These are phyloP conservation scores for Sebastes vulpes DNA, from an alignment of 2,797 vertebrate genomes.

Conservation along the genomic window DNA sequence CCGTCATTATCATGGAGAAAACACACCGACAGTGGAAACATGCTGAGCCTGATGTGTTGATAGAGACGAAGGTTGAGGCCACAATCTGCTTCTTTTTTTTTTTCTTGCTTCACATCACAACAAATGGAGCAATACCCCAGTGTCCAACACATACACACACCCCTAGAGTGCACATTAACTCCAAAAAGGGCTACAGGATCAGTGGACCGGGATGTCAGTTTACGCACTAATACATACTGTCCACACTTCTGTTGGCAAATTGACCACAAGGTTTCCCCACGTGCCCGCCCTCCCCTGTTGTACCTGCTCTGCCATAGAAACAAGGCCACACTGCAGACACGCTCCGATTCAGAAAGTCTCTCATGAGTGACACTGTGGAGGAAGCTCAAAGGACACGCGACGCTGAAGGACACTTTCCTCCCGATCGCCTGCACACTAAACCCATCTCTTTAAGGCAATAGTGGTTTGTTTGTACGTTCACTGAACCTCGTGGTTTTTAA, in stretches of 20 bases:
- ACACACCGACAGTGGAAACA: conserved; percentile 11
- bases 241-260: conserved; percentile 25
- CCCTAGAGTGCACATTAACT: conserved; percentile 62
- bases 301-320: conserved; percentile 9
- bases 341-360: neutral
- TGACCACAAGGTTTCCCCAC: neutral
- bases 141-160: conserved; percentile 23
- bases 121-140: conserved; percentile 70
- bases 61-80: neutral
- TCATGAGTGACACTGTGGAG: conserved; percentile 4
- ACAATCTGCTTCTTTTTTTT: neutral
- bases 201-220: conserved; percentile 63
- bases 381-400: conserved; percentile 12
- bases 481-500: conserved; percentile 17
- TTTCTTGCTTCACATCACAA: conserved; percentile 33
- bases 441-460: conserved; percentile 71
- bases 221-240: conserved; percentile 40
- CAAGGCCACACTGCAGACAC: neutral
- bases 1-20: conserved; percentile 14
- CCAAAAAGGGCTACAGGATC: conserved; percentile 78
- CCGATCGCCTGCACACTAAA: conserved; percentile 42
- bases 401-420: conserved; percentile 24
- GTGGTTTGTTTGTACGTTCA: conserved; percentile 57
- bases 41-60: neutral
- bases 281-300: neutral